These are phyloP conservation scores for Xenotilapia caudafasciata DNA, from an alignment of 2,113 vertebrate genomes.

Conservation along the genomic window DNA sequence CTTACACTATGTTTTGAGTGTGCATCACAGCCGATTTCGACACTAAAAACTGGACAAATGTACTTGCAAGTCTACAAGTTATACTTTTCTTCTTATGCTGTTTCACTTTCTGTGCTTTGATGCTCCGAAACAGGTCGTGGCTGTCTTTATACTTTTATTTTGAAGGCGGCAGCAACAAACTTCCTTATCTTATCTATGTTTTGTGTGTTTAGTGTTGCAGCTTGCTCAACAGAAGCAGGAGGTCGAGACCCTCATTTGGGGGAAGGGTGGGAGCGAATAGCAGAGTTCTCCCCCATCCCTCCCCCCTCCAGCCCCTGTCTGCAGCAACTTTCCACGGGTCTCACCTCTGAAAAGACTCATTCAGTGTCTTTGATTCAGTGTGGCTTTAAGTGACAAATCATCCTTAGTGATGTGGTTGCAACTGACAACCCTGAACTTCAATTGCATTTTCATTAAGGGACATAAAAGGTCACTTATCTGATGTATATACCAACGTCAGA, in stretches of 20 bases:
- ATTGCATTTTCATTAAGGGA: constrained; percentile 23
- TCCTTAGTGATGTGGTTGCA: constrained; percentile 11
- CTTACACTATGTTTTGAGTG: background rate
- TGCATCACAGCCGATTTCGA: background rate
- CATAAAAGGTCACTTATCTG: background rate
- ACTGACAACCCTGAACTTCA: constrained; percentile 7
- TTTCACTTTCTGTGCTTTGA: background rate
- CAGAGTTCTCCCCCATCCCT: background rate
- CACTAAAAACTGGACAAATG: background rate
- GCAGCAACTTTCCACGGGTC: constrained; percentile 18
- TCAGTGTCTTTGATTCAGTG: constrained; percentile 17
- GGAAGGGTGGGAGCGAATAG: constrained; percentile 51
- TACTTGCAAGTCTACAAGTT: background rate
- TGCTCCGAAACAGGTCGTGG: background rate
- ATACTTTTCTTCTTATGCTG: background rate
- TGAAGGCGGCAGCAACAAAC: background rate
- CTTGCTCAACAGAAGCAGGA: background rate
- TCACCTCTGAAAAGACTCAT: constrained; percentile 55
- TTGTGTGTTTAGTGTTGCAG: background rate
- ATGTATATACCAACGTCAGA: background rate
- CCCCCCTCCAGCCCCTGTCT: background rate
- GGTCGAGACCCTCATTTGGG: constrained; percentile 28
- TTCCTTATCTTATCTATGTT: background rate
- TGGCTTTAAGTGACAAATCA: constrained; percentile 11
- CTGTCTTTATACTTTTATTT: background rate